Conservation (phyloP, 2,113 vertebrate genomes). For the Sander lucioperca region DNA sequence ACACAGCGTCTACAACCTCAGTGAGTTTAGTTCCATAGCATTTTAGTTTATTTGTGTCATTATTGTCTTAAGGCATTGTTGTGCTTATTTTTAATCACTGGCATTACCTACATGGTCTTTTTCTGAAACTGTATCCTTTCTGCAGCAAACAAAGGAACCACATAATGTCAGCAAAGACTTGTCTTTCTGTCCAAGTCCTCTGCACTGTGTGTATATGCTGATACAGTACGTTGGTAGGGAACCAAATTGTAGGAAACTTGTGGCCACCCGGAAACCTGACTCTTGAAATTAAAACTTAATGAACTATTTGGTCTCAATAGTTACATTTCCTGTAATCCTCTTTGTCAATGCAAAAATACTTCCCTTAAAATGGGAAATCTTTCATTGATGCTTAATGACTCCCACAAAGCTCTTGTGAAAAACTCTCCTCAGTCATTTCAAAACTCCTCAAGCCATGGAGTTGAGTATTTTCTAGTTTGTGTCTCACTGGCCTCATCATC, state of each 20-base stretch:
- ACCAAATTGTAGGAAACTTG: conserved; percentile 32
- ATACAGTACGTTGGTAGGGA: conserved; percentile 13
- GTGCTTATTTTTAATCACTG: conserved; percentile 62
- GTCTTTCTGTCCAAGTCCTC: conserved; percentile 44
- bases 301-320: conserved; percentile 1
- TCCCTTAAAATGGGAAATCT: conserved; percentile 19
- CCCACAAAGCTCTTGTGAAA: neutral
- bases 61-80: conserved; percentile 27
- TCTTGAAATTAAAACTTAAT: neutral
- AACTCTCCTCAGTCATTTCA: neutral
- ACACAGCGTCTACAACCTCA: neutral
- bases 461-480: conserved; percentile 39
- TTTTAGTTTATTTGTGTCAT: conserved; percentile 50
- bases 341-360: neutral
- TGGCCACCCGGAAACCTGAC: neutral
- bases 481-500: conserved; percentile 11
- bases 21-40: conserved; percentile 18
- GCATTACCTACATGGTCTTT: conserved; percentile 52
- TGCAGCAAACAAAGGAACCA: conserved; percentile 59
- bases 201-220: conserved; percentile 41
- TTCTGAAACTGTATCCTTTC: conserved; percentile 54
- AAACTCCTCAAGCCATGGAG: neutral
- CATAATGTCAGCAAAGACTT: conserved; percentile 60
- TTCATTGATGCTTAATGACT: neutral
- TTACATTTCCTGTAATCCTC: conserved; percentile 8